A percentile compares a stretch with the other conserved stretches of the same genome.
phyloP scores from a whole-genome alignment of 2,888 invertebrate species.

The Aphrophora alni region DNA sequence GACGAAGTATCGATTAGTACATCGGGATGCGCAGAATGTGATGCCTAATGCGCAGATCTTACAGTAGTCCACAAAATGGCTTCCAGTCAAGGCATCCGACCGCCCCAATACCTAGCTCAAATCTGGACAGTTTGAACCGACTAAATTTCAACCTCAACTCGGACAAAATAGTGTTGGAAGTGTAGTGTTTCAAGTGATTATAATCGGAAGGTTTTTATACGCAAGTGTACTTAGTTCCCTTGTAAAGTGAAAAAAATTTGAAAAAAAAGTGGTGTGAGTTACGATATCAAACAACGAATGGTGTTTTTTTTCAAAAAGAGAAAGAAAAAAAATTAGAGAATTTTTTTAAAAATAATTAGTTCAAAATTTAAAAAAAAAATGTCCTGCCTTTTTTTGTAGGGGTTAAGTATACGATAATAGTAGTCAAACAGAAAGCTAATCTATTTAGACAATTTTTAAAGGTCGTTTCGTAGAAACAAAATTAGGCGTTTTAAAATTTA shows the following conservation, averaged over 20 bases:
- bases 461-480: background rate
- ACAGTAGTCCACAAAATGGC: slow-evolving; percentile 9
- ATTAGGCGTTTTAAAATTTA: background rate
- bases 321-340: background rate
- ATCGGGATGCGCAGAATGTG: slow-evolving; percentile 2
- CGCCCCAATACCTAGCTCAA: slow-evolving; percentile 5
- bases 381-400: background rate
- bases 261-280: background rate
- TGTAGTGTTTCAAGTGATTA: background rate
- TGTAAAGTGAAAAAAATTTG: background rate
- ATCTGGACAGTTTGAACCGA: background rate
- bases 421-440: background rate
- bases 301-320: background rate
- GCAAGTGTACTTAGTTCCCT: background rate
- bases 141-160: background rate
- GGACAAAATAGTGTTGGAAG: background rate
- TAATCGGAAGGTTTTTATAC: background rate
- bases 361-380: background rate
- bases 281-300: background rate
- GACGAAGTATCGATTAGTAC: background rate
- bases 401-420: background rate
- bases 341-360: background rate
- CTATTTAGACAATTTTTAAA: background rate
- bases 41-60: background rate
- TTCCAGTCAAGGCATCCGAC: background rate